These are phyloP conservation scores for Anoplopoma fimbria DNA, from an alignment of 2,113 vertebrate species.

Conservation along the genomic window DNA sequence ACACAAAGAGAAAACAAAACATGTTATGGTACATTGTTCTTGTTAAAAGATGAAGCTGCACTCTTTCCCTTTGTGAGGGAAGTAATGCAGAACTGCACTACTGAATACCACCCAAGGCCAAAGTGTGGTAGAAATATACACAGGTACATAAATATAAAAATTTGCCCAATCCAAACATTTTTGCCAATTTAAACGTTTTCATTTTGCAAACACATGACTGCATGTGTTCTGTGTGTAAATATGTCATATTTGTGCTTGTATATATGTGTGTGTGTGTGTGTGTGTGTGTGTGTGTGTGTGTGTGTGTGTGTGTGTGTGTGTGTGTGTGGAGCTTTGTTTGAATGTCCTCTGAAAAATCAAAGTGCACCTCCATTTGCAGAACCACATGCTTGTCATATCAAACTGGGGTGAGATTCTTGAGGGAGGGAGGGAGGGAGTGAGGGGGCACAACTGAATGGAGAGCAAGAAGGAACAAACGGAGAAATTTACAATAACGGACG, in stretches of 20 bases:
- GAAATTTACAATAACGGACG: conserved; percentile 78
- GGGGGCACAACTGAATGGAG: conserved; percentile 39
- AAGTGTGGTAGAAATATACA: conserved; percentile 82
- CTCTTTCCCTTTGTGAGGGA: conserved; percentile 59
- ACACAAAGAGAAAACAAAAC: conserved; percentile 61
- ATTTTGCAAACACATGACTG: conserved; percentile 50
- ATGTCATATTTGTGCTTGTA: conserved; percentile 83
- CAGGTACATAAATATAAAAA: conserved; percentile 83
- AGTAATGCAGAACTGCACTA: conserved; percentile 69
- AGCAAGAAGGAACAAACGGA: conserved; percentile 56
- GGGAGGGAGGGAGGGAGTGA: neutral
- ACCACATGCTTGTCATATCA: conserved; percentile 71
- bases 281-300: conserved; percentile 86
- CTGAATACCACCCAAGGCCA: conserved; percentile 75
- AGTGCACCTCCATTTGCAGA: conserved; percentile 60
- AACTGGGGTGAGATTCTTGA: conserved; percentile 52
- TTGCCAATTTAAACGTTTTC: conserved; percentile 65
- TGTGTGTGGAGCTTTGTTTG: conserved; percentile 45
- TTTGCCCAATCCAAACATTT: conserved; percentile 71
- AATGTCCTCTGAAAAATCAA: conserved; percentile 72
- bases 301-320: conserved; percentile 65
- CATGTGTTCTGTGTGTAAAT: conserved; percentile 52
- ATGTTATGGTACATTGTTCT: conserved; percentile 77
- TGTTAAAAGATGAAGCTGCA: conserved; percentile 79
- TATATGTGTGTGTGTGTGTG: conserved; percentile 64